phyloP scores from a whole-genome alignment of 2,797 vertebrate species.

The Lepilemur septentrionalis region DNA sequence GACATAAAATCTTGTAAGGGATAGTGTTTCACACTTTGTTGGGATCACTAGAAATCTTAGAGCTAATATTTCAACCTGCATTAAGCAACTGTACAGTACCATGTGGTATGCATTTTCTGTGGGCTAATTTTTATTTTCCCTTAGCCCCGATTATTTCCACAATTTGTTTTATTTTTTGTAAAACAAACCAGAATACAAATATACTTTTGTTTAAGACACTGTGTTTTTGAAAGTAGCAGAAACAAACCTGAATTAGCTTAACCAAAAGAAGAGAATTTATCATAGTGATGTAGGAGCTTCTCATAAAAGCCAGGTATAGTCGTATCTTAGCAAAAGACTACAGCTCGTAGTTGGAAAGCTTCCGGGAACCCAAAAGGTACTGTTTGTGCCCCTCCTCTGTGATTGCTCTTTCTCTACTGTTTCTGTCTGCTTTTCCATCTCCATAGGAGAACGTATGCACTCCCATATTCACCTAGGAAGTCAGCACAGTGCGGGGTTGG shows the following conservation, averaged over 20 bases:
- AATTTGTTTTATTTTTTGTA: conserved; percentile 7
- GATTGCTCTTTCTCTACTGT: not conserved
- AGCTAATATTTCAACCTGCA: conserved; percentile 26
- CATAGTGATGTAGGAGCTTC: not conserved
- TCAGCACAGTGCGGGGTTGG: not conserved
- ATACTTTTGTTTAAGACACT: conserved; percentile 28
- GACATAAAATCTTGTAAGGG: conserved; percentile 25
- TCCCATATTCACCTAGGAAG: not conserved
- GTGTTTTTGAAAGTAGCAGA: conserved; percentile 35
- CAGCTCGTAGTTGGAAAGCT: not conserved
- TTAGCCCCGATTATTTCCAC: conserved; percentile 41
- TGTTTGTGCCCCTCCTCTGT: not conserved
- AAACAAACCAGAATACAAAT: conserved; percentile 33
- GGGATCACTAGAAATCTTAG: conserved; percentile 33
- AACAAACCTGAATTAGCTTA: not conserved
- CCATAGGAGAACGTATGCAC: not conserved
- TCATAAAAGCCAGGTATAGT: not conserved
- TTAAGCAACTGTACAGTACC: not conserved
- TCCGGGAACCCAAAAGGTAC: not conserved
- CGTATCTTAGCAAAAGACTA: not conserved
- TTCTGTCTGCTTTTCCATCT: not conserved
- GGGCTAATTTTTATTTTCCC: conserved; percentile 51
- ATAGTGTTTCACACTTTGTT: conserved; percentile 31
- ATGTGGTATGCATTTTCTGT: conserved; percentile 48
- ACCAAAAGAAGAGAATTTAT: not conserved